Percentiles rank a stretch among this genome's conserved stretches.
phyloP scores from a whole-genome alignment of 2,113 vertebrate genomes.

The Myanophis thanlyinensis region DNA sequence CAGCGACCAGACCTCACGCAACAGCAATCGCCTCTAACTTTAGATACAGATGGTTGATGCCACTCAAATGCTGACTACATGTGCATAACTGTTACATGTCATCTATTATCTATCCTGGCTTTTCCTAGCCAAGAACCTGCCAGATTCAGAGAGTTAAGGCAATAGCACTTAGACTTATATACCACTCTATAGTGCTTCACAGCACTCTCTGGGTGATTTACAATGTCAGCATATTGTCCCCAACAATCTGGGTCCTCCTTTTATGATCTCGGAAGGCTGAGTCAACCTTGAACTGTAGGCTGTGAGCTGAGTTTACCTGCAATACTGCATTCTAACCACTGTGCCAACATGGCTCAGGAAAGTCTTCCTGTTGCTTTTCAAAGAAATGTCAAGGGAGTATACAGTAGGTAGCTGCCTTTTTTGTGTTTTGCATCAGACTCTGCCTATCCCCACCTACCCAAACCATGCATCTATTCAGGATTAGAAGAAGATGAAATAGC shows the following conservation, averaged over 20 bases:
- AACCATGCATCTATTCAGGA: neutral
- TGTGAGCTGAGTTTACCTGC: neutral
- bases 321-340: neutral
- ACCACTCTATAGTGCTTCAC: neutral
- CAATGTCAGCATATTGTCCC: neutral
- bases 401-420: neutral
- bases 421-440: neutral
- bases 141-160: slow-evolving; percentile 27
- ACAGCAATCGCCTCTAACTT: neutral
- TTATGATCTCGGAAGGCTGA: neutral
- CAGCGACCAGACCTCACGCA: neutral
- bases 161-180: neutral
- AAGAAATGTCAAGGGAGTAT: neutral
- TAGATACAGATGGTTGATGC: neutral
- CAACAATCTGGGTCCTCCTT: neutral
- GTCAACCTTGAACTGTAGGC: neutral
- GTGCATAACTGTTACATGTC: neutral
- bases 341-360: neutral
- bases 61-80: neutral
- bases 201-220: neutral
- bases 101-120: slow-evolving; percentile 40
- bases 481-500: slow-evolving; percentile 36
- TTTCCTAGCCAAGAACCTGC: neutral
- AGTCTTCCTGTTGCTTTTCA: slow-evolving; percentile 11
- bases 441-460: neutral